phyloP scores from a whole-genome alignment of 2,797 vertebrate genomes.

The Eulemur mongoz region DNA sequence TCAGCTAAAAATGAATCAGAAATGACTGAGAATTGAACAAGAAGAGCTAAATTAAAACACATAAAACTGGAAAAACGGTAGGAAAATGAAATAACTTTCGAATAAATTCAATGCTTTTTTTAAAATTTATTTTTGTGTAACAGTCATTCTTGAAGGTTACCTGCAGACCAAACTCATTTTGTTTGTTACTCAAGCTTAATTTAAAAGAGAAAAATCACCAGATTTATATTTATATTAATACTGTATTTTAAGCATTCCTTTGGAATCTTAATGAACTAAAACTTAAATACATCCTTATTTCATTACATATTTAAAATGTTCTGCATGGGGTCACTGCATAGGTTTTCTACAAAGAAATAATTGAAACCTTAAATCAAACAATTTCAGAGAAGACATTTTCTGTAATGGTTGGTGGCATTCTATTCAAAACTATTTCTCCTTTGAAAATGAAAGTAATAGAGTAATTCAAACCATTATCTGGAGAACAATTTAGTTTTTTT shows the following conservation, averaged over 20 bases:
- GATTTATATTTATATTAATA: slow-evolving; percentile 27
- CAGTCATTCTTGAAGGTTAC: slow-evolving; percentile 19
- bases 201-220: not conserved
- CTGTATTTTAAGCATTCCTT: slow-evolving; percentile 12
- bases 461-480: slow-evolving; percentile 16
- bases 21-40: not conserved
- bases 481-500: not conserved
- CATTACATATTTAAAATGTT: slow-evolving; percentile 55
- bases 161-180: not conserved
- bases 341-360: not conserved
- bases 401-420: not conserved
- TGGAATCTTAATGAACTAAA: slow-evolving; percentile 36
- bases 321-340: not conserved
- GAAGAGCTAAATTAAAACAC: slow-evolving; percentile 43
- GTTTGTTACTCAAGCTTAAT: slow-evolving; percentile 7
- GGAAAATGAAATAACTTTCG: not conserved
- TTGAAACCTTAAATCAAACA: slow-evolving; percentile 62
- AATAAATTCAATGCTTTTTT: not conserved
- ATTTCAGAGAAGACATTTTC: not conserved
- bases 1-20: not conserved
- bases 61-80: not conserved
- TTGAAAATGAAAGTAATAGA: slow-evolving; percentile 44
- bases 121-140: slow-evolving; percentile 1
- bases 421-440: slow-evolving; percentile 42
- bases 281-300: not conserved